Evolutionary conservation across 2,797 vertebrate genomes (phyloP).

Genomic region (Hipposideros larvatus): DNA sequence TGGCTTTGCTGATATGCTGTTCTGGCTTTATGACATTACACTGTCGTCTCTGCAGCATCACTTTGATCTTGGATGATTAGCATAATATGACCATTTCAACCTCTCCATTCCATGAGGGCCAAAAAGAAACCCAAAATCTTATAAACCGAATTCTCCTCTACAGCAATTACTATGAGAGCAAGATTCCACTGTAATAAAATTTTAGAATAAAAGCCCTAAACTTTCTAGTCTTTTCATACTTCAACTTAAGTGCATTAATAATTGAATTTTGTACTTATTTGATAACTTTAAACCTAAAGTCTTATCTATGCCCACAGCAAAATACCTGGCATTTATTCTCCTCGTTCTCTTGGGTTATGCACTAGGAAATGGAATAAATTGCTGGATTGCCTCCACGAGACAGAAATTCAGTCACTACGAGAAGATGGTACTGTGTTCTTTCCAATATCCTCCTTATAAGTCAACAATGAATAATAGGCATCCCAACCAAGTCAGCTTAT

Average conservation of each 20-base stretch:
- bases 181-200: not conserved
- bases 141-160: not conserved
- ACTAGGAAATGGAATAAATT: not conserved
- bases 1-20: not conserved
- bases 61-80: not conserved
- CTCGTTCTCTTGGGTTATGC: not conserved
- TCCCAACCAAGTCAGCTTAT: slow-evolving; percentile 38
- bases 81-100: not conserved
- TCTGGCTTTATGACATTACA: not conserved
- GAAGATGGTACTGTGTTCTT: not conserved
- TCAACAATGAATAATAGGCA: slow-evolving; percentile 47
- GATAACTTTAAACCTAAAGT: slow-evolving; percentile 36
- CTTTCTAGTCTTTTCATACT: not conserved
- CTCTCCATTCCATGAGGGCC: not conserved
- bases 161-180: not conserved
- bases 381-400: not conserved
- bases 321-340: not conserved
- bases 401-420: slow-evolving; percentile 22
- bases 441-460: slow-evolving; percentile 38
- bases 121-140: not conserved
- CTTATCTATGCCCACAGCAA: not conserved
- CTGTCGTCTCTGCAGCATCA: not conserved
- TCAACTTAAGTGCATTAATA: not conserved
- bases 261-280: slow-evolving; percentile 35
- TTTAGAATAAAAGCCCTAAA: slow-evolving; percentile 25